Evolutionary conservation across 2,888 invertebrate species (phyloP).

Genomic region (Lagria hirta): DNA sequence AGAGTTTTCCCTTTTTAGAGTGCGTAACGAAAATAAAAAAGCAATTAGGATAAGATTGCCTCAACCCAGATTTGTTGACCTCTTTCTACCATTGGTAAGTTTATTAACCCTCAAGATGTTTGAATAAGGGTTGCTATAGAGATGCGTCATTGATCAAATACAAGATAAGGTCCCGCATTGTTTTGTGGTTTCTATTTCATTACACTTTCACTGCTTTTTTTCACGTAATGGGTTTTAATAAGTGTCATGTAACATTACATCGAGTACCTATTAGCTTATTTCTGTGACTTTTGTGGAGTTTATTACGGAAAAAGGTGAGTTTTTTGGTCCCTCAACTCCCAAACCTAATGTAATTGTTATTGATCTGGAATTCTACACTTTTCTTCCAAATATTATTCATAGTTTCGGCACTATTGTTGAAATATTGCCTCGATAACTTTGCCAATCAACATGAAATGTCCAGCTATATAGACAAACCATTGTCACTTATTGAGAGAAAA

Average conservation of each 20-base stretch:
- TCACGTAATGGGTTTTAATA: conserved; percentile 1
- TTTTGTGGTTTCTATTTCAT: conserved; percentile 22
- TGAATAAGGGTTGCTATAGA: conserved; percentile 45
- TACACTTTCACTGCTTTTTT: conserved; percentile 21
- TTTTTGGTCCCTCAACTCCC: not conserved
- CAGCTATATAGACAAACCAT: conserved; percentile 38
- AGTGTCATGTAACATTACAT: not conserved
- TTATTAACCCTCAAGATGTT: conserved; percentile 48
- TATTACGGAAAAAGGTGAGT: conserved; percentile 9
- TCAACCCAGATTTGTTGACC: too few species aligned
- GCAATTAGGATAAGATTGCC: too few species aligned
- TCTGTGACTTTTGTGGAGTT: conserved; percentile 5
- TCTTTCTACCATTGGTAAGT: too few species aligned
- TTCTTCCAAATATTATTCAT: conserved; percentile 13
- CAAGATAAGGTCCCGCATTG: conserved; percentile 43
- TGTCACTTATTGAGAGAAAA: conserved; percentile 81
- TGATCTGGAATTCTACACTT: conserved; percentile 13
- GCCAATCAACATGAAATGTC: conserved; percentile 41
- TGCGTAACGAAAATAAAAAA: too few species aligned
- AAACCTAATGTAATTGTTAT: not conserved
- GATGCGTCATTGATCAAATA: conserved; percentile 49
- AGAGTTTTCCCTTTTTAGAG: too few species aligned
- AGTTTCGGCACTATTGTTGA: conserved; percentile 19
- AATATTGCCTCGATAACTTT: conserved; percentile 17
- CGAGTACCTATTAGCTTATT: conserved; percentile 2